phyloP scores from a whole-genome alignment of 2,113 vertebrate genomes.

The Oriolus oriolus region DNA sequence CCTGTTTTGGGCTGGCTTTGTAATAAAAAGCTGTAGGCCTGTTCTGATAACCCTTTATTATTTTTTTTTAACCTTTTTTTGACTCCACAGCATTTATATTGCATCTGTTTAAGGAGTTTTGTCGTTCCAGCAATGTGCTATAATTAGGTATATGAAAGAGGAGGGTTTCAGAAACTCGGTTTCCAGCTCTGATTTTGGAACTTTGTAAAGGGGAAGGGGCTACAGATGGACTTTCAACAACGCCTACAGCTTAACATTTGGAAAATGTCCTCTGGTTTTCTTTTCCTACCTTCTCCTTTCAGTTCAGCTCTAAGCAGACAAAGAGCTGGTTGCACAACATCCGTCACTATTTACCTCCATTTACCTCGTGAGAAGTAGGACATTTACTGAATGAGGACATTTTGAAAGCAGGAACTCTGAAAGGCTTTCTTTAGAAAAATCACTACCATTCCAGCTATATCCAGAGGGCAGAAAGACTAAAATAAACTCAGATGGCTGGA shows the following conservation, averaged over 20 bases:
- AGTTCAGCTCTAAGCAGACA: background rate
- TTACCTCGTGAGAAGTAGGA: background rate
- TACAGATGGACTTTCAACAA: background rate
- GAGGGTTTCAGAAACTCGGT: background rate
- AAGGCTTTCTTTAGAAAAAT: slow-evolving; percentile 22
- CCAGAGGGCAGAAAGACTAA: slow-evolving; percentile 17
- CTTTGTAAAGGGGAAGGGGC: background rate
- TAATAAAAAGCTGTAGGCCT: slow-evolving; percentile 24
- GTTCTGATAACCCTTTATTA: background rate
- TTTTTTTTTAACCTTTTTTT: background rate
- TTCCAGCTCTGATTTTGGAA: background rate
- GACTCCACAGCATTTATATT: background rate
- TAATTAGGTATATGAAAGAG: background rate
- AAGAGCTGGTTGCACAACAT: slow-evolving; percentile 11
- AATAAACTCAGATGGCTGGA: slow-evolving; percentile 34
- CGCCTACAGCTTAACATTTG: background rate
- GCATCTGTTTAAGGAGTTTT: background rate
- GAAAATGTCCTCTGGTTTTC: background rate
- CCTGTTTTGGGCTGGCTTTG: background rate
- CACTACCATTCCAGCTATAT: background rate
- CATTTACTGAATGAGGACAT: background rate
- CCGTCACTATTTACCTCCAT: background rate
- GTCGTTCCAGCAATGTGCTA: background rate
- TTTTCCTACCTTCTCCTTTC: background rate
- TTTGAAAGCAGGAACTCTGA: slow-evolving; percentile 20